Conservation (phyloP, 2,113 vertebrate species). For the Forbesichthys agassizii region DNA sequence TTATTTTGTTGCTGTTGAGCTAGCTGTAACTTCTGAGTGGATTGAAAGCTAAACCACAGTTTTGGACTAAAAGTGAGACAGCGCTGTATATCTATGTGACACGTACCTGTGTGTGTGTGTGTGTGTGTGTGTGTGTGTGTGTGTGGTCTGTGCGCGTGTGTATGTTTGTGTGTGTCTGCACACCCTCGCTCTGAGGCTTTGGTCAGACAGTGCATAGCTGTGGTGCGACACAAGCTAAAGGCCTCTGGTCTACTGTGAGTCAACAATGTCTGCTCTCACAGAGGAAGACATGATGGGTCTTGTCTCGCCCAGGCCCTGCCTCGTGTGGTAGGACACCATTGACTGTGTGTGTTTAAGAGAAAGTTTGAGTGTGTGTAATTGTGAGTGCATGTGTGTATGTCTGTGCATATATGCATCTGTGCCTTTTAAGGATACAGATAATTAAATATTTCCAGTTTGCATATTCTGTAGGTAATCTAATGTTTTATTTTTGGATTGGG, state of each 20-base stretch:
- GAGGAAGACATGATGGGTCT: conserved; percentile 67
- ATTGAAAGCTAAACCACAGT: no score
- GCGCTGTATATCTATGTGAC: no score
- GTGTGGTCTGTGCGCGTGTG: conserved; percentile 26
- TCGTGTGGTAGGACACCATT: conserved; percentile 37
- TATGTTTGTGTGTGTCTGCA: conserved; percentile 36
- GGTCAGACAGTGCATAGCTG: conserved; percentile 80
- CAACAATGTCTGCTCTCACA: conserved; percentile 73
- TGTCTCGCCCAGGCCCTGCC: conserved; percentile 57
- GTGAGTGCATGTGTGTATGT: not conserved
- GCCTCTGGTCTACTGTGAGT: conserved; percentile 71
- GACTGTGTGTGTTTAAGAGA: not conserved
- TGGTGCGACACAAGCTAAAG: conserved; percentile 67
- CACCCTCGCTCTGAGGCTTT: conserved; percentile 65
- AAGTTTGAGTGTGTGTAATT: conserved; percentile 19
- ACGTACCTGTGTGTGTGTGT: not conserved
- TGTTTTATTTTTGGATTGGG: no score
- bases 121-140: conserved; percentile 8
- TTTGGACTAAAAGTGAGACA: no score
- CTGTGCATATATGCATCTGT: not conserved
- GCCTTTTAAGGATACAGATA: not conserved
- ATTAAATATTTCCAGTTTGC: not conserved
- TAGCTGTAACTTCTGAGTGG: no score
- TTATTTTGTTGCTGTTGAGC: no score
- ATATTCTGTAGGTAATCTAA: not conserved